phyloP scores from a whole-genome alignment of 2,797 vertebrate species.

The Australoheros facetus region DNA sequence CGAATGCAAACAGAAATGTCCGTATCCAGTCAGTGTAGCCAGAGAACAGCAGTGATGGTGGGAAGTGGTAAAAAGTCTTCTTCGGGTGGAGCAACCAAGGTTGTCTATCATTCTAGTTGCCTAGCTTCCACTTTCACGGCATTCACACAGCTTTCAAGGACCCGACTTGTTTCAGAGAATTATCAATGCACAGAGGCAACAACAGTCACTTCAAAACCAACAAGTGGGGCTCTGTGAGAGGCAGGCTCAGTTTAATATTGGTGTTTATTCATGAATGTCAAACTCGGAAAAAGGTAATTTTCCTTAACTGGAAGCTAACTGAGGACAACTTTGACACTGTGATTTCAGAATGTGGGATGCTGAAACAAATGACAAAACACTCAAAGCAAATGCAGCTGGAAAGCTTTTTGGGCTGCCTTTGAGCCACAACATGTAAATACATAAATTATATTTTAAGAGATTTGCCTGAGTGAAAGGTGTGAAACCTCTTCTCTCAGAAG shows the following conservation, averaged over 20 bases:
- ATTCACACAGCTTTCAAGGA: slow-evolving; percentile 53
- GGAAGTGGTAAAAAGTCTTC: slow-evolving; percentile 22
- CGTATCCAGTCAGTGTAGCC: slow-evolving; percentile 23
- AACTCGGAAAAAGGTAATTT: not conserved
- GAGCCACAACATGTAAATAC: not conserved
- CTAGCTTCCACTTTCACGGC: slow-evolving; percentile 70
- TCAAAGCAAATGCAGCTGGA: not conserved
- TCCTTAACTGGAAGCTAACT: not conserved
- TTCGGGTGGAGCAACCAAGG: slow-evolving; percentile 39
- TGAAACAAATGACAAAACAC: slow-evolving; percentile 23
- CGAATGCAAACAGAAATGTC: slow-evolving; percentile 40
- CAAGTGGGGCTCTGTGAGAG: not conserved
- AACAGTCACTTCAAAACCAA: slow-evolving; percentile 2
- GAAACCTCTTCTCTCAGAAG: not conserved
- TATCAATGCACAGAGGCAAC: slow-evolving; percentile 22
- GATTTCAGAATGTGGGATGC: not conserved
- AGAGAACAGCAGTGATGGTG: slow-evolving; percentile 32
- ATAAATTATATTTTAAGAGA: not conserved
- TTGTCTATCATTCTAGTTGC: slow-evolving; percentile 64
- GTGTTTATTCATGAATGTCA: slow-evolving; percentile 18
- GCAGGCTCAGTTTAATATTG: slow-evolving; percentile 1
- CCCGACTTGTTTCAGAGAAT: slow-evolving; percentile 22
- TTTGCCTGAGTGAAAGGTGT: not conserved
- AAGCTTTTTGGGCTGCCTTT: slow-evolving; percentile 10
- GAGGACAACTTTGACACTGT: not conserved